phyloP scores from a whole-genome alignment of 2,113 vertebrate species.

The Reinhardtius hippoglossoides region DNA sequence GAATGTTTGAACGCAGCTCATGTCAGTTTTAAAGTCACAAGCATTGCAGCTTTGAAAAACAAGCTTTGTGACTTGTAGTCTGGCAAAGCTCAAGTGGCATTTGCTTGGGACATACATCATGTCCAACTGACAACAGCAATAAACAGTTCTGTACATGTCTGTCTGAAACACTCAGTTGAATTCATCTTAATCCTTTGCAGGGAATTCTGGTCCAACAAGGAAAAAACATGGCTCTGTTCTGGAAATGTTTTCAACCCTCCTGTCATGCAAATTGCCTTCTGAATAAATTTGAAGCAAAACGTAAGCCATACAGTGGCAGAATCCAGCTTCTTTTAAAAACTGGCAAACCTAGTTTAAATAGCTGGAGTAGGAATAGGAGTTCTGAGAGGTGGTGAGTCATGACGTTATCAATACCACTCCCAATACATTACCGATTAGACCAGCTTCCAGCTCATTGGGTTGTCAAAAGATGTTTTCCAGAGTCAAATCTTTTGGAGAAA shows the following conservation, averaged over 20 bases:
- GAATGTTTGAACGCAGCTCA: neutral
- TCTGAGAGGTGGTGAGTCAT: slow-evolving; percentile 5
- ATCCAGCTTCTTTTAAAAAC: neutral
- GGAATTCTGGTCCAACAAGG: neutral
- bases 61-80: neutral
- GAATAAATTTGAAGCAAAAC: slow-evolving; percentile 6
- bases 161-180: slow-evolving; percentile 18
- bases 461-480: neutral
- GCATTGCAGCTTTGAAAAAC: neutral
- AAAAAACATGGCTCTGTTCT: neutral
- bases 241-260: too few relatives aligned
- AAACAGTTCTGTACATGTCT: neutral
- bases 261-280: slow-evolving; percentile 2
- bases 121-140: neutral
- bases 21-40: neutral
- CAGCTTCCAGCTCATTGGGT: slow-evolving; percentile 7
- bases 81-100: slow-evolving; percentile 1
- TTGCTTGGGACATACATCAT: slow-evolving; percentile 1
- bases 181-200: slow-evolving; percentile 15
- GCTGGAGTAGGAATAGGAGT: slow-evolving; percentile 1
- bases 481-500: neutral
- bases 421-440: slow-evolving; percentile 7
- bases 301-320: neutral
- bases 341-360: neutral
- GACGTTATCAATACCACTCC: neutral